Conservation (phyloP, 2,113 vertebrate genomes). For the Trichomycterus rosablanca region DNA sequence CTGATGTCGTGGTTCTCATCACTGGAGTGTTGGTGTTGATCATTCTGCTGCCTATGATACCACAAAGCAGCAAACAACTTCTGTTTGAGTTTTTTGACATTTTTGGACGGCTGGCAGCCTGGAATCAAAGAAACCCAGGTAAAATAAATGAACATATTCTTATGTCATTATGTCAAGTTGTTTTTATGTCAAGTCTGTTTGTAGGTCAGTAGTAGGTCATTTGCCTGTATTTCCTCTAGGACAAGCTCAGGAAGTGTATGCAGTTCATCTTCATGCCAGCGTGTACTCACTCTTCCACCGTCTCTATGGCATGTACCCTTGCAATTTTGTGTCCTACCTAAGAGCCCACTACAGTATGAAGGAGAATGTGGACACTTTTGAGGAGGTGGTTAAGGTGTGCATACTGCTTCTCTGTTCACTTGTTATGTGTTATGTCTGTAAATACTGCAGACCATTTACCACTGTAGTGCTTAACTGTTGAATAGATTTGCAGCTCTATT, state of each 20-base stretch:
- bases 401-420: not conserved
- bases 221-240: conserved; percentile 57
- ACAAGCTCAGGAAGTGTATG: conserved; percentile 74
- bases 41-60: conserved; percentile 92
- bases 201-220: not conserved
- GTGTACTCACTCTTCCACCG: conserved; percentile 95
- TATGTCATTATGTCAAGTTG: no score
- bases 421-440: not conserved
- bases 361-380: conserved; percentile 93
- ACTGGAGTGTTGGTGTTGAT: conserved; percentile 91
- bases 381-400: conserved; percentile 87
- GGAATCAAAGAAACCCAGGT: conserved; percentile 89
- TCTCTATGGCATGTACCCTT: conserved; percentile 97
- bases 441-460: no score
- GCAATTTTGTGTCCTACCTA: conserved; percentile 96
- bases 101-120: conserved; percentile 88
- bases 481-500: not conserved
- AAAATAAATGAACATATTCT: no score
- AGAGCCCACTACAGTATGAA: conserved; percentile 97
- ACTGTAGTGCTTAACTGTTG: not conserved
- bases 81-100: conserved; percentile 96
- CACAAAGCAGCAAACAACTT: conserved; percentile 88
- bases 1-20: conserved; percentile 83
- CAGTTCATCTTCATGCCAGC: conserved; percentile 89
- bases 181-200: no score